Evolutionary conservation across 2,888 invertebrate species (phyloP).

Genomic region (Aplocera efformata): DNA sequence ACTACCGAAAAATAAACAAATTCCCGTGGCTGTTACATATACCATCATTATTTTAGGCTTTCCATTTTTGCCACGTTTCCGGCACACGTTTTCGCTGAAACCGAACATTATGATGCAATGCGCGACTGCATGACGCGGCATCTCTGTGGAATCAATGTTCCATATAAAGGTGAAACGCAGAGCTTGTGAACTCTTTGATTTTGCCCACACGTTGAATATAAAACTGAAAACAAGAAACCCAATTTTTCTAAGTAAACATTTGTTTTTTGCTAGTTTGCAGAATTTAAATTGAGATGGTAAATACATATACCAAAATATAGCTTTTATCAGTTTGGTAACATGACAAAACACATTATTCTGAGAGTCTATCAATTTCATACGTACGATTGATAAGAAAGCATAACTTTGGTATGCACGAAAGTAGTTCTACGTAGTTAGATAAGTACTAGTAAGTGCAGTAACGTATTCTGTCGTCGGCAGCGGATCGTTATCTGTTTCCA

Average conservation of each 20-base stretch:
- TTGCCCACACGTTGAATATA: conserved; percentile 23
- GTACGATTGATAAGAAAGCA: conserved; percentile 58
- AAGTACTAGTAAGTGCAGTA: conserved; percentile 66
- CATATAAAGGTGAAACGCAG: conserved; percentile 30
- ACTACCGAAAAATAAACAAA: conserved; percentile 17
- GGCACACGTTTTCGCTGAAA: conserved; percentile 5
- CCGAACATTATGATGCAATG: conserved; percentile 45
- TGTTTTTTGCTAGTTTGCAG: too few relatives aligned
- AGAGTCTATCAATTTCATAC: conserved; percentile 57
- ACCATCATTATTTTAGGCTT: conserved; percentile 17
- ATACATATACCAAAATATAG: too few relatives aligned
- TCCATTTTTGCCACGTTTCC: conserved; percentile 3
- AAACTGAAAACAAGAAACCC: not conserved
- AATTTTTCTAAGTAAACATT: too few relatives aligned
- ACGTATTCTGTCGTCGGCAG: conserved; percentile 78
- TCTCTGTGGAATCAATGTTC: conserved; percentile 48
- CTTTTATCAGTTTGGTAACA: conserved; percentile 29
- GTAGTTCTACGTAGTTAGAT: conserved; percentile 8
- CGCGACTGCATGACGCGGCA: conserved; percentile 48
- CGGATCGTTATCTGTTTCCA: conserved; percentile 80
- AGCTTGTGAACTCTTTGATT: conserved; percentile 39
- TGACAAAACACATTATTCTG: conserved; percentile 49
- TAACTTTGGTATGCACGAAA: conserved; percentile 52
- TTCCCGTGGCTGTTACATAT: conserved; percentile 21
- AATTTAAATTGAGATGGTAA: too few relatives aligned